A percentile compares a stretch with the other conserved stretches of the same genome.
phyloP scores from a whole-genome alignment of 2,113 vertebrate species.

The Mobula hypostoma region DNA sequence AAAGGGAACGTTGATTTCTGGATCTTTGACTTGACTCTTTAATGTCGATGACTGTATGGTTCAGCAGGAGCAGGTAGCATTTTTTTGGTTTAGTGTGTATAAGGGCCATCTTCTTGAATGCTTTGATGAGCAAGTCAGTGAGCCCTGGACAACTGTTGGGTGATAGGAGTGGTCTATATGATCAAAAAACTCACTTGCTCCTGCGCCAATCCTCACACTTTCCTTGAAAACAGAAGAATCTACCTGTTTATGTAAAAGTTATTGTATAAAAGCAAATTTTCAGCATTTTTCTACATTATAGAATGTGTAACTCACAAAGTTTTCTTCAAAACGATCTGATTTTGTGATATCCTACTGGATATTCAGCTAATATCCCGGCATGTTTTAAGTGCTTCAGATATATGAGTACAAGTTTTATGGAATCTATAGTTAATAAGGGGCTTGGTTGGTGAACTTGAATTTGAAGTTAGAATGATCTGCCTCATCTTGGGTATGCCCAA shows the following conservation, averaged over 20 bases:
- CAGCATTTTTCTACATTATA: not conserved
- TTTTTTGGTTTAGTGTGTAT: too few relatives aligned
- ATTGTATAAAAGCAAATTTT: not conserved
- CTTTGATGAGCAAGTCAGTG: too few relatives aligned
- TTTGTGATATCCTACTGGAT: not conserved
- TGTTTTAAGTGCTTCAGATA: not conserved
- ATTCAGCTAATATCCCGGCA: not conserved
- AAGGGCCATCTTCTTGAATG: too few relatives aligned
- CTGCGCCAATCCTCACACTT: not conserved
- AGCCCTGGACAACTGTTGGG: too few relatives aligned
- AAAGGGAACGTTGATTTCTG: too few relatives aligned
- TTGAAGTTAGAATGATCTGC: not conserved
- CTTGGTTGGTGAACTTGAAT: not conserved
- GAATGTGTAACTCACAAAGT: not conserved
- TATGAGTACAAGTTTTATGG: not conserved
- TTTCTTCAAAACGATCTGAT: not conserved
- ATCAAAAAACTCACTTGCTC: not conserved
- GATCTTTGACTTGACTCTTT: too few relatives aligned
- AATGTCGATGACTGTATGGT: too few relatives aligned
- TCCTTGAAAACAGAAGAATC: not conserved
- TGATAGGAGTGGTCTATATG: too few relatives aligned
- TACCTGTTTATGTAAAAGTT: not conserved
- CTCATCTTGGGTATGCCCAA: not conserved
- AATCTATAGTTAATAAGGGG: not conserved
- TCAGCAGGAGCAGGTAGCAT: too few relatives aligned